Evolutionary conservation across 2,797 vertebrate genomes (phyloP), one percentile per base, ranked within the genome.

Genomic region (Oreonectes daqikongensis): DNA sequence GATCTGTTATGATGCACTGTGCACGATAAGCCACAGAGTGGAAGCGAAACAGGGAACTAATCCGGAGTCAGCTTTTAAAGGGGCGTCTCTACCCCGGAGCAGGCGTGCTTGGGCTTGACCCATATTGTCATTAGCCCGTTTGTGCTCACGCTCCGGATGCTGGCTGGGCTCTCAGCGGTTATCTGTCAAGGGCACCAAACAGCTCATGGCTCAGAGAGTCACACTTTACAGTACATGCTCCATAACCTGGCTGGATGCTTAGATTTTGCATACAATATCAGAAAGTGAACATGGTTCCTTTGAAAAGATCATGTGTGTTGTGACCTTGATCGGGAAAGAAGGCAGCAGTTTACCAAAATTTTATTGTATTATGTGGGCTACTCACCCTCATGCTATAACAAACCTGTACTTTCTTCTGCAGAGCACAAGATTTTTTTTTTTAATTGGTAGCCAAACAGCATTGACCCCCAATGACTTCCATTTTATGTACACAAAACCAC

Each of bases 161-260:
- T 65, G 18, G 64, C 59, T 70, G 57, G 55, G 60, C 35, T 73
- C 70, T 75, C 40, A 35, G 70, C 30, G 24, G 66, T 53, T 64
- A 70, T 55, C 70, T 8, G 72, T 80, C 71, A 80, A 80, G 75
- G 78, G 55, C 74, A 80, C 40, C 18, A 66, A 70, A 74, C 69
- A 68, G 74, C 57, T 40, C 20, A 2, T 46, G 74, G 46, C 67
- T 72, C 46, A 32, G 40, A 9, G 50, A 42, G 9, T 68, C 74
- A 79, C 20, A 53, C 61, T 80, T 80, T 46, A 78, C 53, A 69
- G 32, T 38, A 57, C 50, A 59, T 26, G 60, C 68, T 40, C 10
- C 22, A 60, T 73, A 70, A 77, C 61, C 73, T 57, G 66, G 22
- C 20, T 42, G 28, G 72, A 28, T 32, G 46, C 69, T 63, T 64